Evolutionary conservation across 1,140 invertebrate genomes (phyloP).

Genomic region (Zaprionus kolodkinae): DNA sequence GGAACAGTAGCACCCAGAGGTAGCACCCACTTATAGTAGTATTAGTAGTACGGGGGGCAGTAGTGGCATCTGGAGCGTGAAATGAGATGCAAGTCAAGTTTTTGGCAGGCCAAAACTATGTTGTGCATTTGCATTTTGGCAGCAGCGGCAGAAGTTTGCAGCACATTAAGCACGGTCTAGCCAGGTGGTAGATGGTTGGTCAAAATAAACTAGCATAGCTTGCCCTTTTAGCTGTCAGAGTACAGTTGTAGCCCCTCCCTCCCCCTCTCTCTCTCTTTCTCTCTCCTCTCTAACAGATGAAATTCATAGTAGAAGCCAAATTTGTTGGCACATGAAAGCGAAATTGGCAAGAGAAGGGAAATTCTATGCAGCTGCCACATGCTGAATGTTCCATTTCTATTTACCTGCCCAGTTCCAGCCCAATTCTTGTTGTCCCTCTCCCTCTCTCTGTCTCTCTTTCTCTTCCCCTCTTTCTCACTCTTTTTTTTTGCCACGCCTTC

Average conservation of each 20-base stretch:
- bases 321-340: slow-evolving; percentile 12
- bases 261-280: no score
- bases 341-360: neutral
- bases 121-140: slow-evolving; percentile 54
- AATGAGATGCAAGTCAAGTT: slow-evolving; percentile 13
- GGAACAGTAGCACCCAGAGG: neutral
- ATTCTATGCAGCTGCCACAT: neutral
- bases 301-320: neutral
- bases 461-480: neutral
- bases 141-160: slow-evolving; percentile 41
- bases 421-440: neutral
- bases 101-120: slow-evolving; percentile 16
- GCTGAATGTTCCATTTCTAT: neutral
- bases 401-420: neutral
- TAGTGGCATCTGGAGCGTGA: slow-evolving; percentile 7
- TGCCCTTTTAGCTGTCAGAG: neutral
- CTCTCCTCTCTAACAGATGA: neutral
- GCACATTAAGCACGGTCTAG: slow-evolving; percentile 52
- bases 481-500: neutral
- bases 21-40: neutral
- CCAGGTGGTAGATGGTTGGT: neutral
- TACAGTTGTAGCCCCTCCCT: neutral
- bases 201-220: neutral
- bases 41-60: neutral
- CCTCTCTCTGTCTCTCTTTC: neutral